These are phyloP conservation scores for Stenoptilia bipunctidactyla DNA, from an alignment of 2,888 invertebrate species.

Conservation along the genomic window DNA sequence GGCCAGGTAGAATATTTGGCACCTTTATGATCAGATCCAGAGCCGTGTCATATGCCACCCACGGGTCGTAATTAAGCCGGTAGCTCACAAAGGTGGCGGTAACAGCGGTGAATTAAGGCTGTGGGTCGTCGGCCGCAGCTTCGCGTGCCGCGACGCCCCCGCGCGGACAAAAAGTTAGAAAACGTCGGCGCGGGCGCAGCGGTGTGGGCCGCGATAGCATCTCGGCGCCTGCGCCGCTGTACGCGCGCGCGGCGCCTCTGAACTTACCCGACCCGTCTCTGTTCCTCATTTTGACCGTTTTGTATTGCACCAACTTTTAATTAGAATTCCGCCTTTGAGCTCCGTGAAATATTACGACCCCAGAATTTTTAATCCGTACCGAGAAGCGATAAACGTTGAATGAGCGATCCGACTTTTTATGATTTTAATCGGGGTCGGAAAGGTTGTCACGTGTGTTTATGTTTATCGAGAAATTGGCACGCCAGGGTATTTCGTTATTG, in stretches of 20 bases:
- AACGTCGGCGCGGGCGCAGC: conserved; percentile 38
- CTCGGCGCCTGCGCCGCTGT: conserved; percentile 36
- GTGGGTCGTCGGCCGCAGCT: conserved; percentile 57
- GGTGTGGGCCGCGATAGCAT: conserved; percentile 36
- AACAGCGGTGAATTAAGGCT: conserved; percentile 48
- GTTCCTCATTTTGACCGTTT: conserved; percentile 38
- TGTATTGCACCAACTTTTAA: conserved; percentile 45
- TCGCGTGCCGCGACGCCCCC: conserved; percentile 64
- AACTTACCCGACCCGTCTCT: conserved; percentile 18
- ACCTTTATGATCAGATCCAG: conserved; percentile 67
- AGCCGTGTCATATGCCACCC: conserved; percentile 65
- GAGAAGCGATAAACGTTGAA: conserved; percentile 45
- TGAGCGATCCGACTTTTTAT: conserved; percentile 49
- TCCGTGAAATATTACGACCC: conserved; percentile 54
- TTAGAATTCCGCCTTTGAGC: conserved; percentile 50
- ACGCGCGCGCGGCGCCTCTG: not conserved
- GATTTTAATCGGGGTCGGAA: conserved; percentile 24
- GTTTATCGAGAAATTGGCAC: conserved; percentile 36
- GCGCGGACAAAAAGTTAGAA: conserved; percentile 66
- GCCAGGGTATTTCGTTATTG: no score
- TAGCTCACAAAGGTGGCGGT: conserved; percentile 61
- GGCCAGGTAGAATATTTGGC: conserved; percentile 69
- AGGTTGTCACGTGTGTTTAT: conserved; percentile 25
- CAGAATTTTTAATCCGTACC: conserved; percentile 27
- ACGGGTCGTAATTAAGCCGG: conserved; percentile 64